Percentiles rank a stretch among this genome's conserved stretches.
These are phyloP conservation scores for Chlorops oryzae DNA, from an alignment of 1,140 invertebrate species.

Conservation along the genomic window DNA sequence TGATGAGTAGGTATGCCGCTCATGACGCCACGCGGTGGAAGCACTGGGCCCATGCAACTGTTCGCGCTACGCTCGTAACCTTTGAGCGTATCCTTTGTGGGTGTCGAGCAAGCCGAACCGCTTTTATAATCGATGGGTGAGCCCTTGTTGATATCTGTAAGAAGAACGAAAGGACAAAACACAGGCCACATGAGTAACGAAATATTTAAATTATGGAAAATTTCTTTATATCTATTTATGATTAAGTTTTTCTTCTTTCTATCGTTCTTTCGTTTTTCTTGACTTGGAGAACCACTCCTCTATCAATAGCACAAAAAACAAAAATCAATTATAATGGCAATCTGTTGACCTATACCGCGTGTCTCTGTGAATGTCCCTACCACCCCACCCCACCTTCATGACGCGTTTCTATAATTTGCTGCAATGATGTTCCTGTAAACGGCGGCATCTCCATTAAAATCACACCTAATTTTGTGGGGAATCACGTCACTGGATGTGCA, in stretches of 20 bases:
- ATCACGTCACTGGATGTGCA: no score
- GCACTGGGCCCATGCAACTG: constrained; percentile 56
- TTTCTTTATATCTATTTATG: no score
- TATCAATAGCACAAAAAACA: no score
- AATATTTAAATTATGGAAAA: background rate
- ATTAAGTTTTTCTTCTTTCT: no score
- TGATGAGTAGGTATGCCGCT: constrained; percentile 46
- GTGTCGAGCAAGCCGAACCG: constrained; percentile 47
- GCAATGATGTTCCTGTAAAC: no score
- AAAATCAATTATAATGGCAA: no score
- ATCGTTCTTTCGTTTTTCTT: no score
- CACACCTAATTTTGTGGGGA: constrained; percentile 16
- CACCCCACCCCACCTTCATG: no score
- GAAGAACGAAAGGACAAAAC: constrained; percentile 21
- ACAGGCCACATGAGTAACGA: background rate
- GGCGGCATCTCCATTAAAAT: constrained; percentile 28
- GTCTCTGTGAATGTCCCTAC: no score
- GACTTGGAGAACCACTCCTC: no score
- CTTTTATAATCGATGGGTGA: constrained; percentile 78
- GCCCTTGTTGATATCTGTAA: constrained; percentile 79
- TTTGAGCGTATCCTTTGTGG: constrained; percentile 52
- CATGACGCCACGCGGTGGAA: constrained; percentile 68
- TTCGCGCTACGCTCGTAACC: constrained; percentile 58
- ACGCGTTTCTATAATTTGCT: no score
- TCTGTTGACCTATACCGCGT: no score